Base-by-base conservation (phyloP, 2,888 invertebrate genomes). In the Hesperia comma region DNA sequence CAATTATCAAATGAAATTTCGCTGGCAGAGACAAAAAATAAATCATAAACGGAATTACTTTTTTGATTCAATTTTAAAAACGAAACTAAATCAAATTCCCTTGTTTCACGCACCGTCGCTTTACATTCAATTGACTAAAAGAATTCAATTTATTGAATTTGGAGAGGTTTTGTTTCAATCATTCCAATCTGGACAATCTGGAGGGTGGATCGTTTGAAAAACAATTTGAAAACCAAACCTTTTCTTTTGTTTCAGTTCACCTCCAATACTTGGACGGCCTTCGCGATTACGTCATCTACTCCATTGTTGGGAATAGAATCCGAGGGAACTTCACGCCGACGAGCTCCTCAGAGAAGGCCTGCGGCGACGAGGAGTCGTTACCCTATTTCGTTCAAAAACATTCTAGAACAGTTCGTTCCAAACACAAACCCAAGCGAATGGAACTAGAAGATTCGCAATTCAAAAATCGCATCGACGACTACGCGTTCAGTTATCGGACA, bases 261-360 rank as follows among this genome's bases (percentile, higher is more conserved):
- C 86, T 92, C 1, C 86, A 85, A 56, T 85, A 83, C 74, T 83
- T 84, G 61, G 88, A 85, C 21, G 32, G 73, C 8, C 84, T 92
- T 5, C 81, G 84, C 0, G 91, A 92, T 79, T 92, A 88, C 80
- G 87, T 85, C 1, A 83, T 92, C 32, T 87, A 90, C 75, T 85
- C 90, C 0, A 79, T 87, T 43, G 85, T 92, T 33, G 87, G 86
- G 64, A 84, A 80, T 76, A 83, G 80, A 75, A 81, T 88, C 72
- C 75, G 85, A 3, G 92, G 92, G 19, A 92, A 92, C 84, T 92
- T 92, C 79, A 92, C 92, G 0, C 91, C 91, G 0, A 90, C 88
- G 54, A 79, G 82, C 58, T 78, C 77, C 72, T 71, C 81, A 0
- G 92, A 92, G 63, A 79, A 82, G 19, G 82, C 91, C 1, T 92